Percentiles rank a stretch among this genome's conserved stretches.
Conservation (phyloP, 2,888 invertebrate genomes). For the Globia sparganii region DNA sequence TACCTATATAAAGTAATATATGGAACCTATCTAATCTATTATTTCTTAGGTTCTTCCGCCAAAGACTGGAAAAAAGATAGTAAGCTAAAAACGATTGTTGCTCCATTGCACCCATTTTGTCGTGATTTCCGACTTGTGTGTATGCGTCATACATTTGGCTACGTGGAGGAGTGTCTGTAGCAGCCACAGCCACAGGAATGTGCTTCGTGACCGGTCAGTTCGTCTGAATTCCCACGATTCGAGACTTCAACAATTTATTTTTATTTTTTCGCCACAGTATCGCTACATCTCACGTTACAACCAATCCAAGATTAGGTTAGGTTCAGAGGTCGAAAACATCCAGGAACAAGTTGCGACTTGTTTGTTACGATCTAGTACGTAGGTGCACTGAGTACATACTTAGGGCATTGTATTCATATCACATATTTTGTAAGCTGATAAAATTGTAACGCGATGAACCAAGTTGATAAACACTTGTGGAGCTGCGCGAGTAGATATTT, state of each 20-base stretch:
- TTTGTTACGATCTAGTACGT: constrained; percentile 30
- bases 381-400: constrained; percentile 7
- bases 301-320: constrained; percentile 57
- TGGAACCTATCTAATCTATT: background rate
- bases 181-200: constrained; percentile 67
- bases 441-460: constrained; percentile 18
- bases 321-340: constrained; percentile 78
- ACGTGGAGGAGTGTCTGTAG: constrained; percentile 27
- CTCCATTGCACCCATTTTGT: constrained; percentile 3
- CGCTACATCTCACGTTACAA: constrained; percentile 69
- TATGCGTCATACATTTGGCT: constrained; percentile 43
- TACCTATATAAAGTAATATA: background rate
- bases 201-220: constrained; percentile 71
- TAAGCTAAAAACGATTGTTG: background rate
- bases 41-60: background rate
- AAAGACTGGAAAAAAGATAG: background rate
- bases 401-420: constrained; percentile 29
- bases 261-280: constrained; percentile 67
- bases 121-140: constrained; percentile 4
- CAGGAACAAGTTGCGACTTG: constrained; percentile 66
- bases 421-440: constrained; percentile 16
- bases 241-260: constrained; percentile 65
- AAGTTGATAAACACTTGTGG: constrained; percentile 26
- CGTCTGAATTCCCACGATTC: constrained; percentile 62
- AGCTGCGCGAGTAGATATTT: background rate